Evolutionary conservation across 2,797 vertebrate species (phyloP).

Genomic region (Schizopygopsis pylzovi): DNA sequence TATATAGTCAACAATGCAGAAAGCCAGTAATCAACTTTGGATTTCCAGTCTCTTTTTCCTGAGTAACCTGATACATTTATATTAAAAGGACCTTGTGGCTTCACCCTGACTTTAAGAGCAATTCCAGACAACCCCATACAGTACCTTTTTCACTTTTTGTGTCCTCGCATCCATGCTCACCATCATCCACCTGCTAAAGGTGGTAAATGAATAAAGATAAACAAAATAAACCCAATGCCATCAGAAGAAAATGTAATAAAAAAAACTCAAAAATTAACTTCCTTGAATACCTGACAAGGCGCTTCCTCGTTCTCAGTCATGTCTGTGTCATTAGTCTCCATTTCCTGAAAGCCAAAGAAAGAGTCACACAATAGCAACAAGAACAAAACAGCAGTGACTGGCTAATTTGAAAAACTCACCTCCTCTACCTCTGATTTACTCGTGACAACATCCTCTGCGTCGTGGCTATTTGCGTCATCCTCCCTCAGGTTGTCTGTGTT

Average conservation of each 20-base stretch:
- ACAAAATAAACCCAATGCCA: neutral
- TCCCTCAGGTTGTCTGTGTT: conserved; percentile 37
- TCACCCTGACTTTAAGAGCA: conserved; percentile 58
- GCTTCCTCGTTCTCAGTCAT: no score
- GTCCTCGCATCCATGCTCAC: conserved; percentile 78
- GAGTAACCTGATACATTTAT: conserved; percentile 70
- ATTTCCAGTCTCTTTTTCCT: conserved; percentile 95
- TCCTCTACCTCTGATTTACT: conserved; percentile 45
- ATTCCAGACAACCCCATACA: conserved; percentile 71
- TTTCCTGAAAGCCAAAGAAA: no score
- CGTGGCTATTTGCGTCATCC: conserved; percentile 58
- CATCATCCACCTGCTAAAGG: conserved; percentile 61
- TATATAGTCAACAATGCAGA: conserved; percentile 66
- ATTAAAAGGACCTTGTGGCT: conserved; percentile 68
- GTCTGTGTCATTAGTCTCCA: no score
- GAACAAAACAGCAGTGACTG: no score
- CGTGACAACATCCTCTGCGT: conserved; percentile 31
- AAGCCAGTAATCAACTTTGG: conserved; percentile 89
- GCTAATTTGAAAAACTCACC: conserved; percentile 38
- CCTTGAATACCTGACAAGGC: no score
- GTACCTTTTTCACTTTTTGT: conserved; percentile 89
- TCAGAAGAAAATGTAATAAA: conserved; percentile 51
- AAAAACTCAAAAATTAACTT: no score
- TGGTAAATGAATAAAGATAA: neutral
- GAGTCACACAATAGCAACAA: no score